Base-by-base conservation (phyloP, 2,113 vertebrate genomes). In the Antigone vipio region DNA sequence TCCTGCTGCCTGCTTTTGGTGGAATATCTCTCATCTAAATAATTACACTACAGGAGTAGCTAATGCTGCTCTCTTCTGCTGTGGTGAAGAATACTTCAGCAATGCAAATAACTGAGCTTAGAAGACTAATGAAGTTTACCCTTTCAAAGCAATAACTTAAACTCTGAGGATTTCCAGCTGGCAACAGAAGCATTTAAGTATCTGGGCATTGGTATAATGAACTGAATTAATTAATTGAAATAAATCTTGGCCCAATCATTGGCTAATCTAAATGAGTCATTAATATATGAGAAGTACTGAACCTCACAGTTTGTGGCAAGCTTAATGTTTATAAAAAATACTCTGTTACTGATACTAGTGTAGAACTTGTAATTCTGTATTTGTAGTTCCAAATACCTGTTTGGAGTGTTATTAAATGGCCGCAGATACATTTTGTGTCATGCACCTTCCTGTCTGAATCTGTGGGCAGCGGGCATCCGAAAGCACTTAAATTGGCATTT, bases 151-250 rank as follows among this genome's bases (percentile, higher is more conserved):
- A 80, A 29, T 97, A 87, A 64, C 73, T 88, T 89, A 55, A 52
- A 49, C 73, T 73, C 45, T 69, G 59, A 88, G 53, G 32, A 24
- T 79, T 94, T 95, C 81, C 74, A 67, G 40, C 83, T 92, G 73
- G 85, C 88, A 90, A 55, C 53, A 86, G 69, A 95, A 93, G 67
- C 71, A 63, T 55, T 93, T 86, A 93, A 91, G 34, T 90, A 92
- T 92, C 59, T 67, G 88, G 69, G 68, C 87, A 88, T 29, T 85
- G 75, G 58, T 49, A 38, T 87, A 96, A 92, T 72, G 77, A 91
- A 60, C 56, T 71, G 81, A 88, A 95, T 87, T 90, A 82, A 92
- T 92, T 60, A 92, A 90, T 84, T 81, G 66, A 69, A 94, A 89
- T 94, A 89, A 90, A 91, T 88, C 49, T 76, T 69, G 53, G 35